Percentiles rank a stretch among this genome's conserved stretches.
Evolutionary conservation across 2,888 invertebrate genomes (phyloP).

Genomic region (Hirtodrosophila trivittata): DNA sequence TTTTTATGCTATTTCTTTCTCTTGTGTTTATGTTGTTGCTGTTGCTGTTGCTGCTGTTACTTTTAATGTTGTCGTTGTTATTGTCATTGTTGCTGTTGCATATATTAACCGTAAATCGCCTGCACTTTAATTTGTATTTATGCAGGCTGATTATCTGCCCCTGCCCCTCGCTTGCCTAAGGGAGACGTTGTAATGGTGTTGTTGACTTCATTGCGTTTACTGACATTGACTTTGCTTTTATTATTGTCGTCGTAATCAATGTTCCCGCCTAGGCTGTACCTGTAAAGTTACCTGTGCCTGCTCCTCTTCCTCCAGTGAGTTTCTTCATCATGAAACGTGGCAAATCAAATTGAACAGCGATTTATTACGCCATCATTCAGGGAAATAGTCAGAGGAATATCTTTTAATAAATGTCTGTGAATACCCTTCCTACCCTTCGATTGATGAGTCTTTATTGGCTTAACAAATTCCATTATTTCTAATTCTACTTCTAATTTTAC

Average conservation of each 20-base stretch:
- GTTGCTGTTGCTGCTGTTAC: conserved; percentile 38
- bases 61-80: conserved; percentile 15
- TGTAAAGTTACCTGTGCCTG: no score
- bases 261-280: conserved; percentile 55
- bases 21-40: conserved; percentile 52
- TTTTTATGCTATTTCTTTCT: conserved; percentile 67
- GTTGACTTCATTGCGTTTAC: conserved; percentile 62
- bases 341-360: no score
- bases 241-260: conserved; percentile 27
- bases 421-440: no score
- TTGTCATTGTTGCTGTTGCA: conserved; percentile 39
- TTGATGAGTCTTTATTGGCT: no score
- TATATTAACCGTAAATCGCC: conserved; percentile 68
- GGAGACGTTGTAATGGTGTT: conserved; percentile 45
- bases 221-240: conserved; percentile 44
- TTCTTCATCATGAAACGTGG: no score
- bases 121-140: conserved; percentile 76
- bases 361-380: no score
- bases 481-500: no score
- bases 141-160: conserved; percentile 70
- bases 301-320: no score
- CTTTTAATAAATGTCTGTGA: no score
- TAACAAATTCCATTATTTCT: no score
- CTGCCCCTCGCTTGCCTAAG: conserved; percentile 11
- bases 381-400: no score